phyloP scores from a whole-genome alignment of 2,797 vertebrate species.

The Coccyzus lansbergi region DNA sequence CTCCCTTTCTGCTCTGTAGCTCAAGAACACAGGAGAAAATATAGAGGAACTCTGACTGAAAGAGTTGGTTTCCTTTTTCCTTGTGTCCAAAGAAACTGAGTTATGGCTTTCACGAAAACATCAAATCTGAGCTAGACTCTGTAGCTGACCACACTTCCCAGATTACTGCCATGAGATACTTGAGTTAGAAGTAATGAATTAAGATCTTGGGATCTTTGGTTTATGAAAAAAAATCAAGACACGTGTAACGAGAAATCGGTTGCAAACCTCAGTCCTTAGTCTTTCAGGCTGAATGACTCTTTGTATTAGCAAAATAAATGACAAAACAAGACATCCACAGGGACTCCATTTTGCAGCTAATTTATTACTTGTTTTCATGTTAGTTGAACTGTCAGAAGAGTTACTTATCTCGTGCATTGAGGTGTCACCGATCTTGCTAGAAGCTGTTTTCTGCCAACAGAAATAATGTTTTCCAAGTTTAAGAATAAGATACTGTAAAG shows the following conservation, averaged over 20 bases:
- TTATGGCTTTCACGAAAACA: background rate
- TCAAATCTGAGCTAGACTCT: background rate
- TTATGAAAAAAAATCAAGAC: background rate
- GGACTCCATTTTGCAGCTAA: background rate
- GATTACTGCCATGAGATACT: background rate
- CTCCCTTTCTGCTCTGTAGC: background rate
- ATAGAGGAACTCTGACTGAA: background rate
- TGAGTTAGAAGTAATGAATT: background rate
- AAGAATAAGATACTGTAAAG: background rate
- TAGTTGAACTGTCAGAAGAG: background rate
- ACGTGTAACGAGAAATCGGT: background rate
- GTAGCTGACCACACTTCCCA: background rate
- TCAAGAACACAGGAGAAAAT: background rate
- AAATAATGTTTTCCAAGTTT: background rate
- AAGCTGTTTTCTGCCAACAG: background rate
- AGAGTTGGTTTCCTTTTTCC: background rate
- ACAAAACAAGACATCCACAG: background rate
- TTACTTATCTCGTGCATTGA: background rate
- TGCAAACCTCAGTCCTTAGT: background rate
- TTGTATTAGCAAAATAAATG: conserved; percentile 23
- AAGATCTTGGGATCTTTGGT: background rate
- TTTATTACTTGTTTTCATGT: conserved; percentile 15
- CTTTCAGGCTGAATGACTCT: background rate
- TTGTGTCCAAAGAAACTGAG: background rate
- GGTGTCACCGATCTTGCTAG: background rate